Evolutionary conservation across 2,888 invertebrate species (phyloP), one percentile per base, ranked within the genome.

Genomic region (Glaucopsyche alexis): DNA sequence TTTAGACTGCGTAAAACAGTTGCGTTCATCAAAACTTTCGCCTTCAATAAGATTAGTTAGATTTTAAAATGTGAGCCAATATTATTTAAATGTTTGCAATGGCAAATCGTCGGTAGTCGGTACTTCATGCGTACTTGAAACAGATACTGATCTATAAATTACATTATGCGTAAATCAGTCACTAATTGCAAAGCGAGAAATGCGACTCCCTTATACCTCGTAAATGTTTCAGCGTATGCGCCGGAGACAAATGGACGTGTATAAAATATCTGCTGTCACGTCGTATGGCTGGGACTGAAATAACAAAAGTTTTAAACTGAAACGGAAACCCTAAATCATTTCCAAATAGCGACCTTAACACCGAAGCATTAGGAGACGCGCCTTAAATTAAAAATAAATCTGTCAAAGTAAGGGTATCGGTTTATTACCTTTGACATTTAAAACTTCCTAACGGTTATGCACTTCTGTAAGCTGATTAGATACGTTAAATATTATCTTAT

Each of bases 171-270:
- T 90, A 90, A 90, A 90, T 90, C 89, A 88, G 85, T 87, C 88
- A 86, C 84, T 87, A 81, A 83, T 82, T 83, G 78, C 76, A 77
- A 76, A 78, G 78, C 13, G 80, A 80, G 80, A 79, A 79, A 80
- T 79, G 81, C 79, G 78, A 72, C 78, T 77, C 76, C 29, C 87
- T 90, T 89, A 91, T 92, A 90, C 89, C 86, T 89, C 91, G 89
- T 93, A 91, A 92, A 92, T 91, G 92, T 88, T 88, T 93, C 91
- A 90, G 84, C 89, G 84, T 79, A 81, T 89, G 89, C 83, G 86
- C 82, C 83, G 83, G 78, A 79, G 81, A 91, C 90, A 91, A 91
- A 92, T 91, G 87, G 86, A 83, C 81, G 85, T 83, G 82, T 88
- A 90, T 88, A 90, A 90, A 87, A 88, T 86, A 87, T 87, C 87